Evolutionary conservation across 2,113 vertebrate species (phyloP).

Genomic region (Microcebus murinus): DNA sequence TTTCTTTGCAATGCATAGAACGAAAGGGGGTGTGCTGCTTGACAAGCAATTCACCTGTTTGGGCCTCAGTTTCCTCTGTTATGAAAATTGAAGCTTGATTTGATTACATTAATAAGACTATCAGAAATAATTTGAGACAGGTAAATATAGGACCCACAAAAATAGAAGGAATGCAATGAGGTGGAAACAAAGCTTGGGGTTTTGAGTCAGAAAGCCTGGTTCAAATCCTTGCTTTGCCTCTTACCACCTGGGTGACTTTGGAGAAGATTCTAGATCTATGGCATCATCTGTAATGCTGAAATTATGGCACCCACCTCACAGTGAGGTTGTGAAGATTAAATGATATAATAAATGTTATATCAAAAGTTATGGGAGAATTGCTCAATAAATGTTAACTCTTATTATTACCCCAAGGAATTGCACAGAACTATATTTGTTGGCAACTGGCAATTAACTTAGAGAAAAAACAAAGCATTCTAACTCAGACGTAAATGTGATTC

Average conservation of each 20-base stretch:
- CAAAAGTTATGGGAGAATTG: not conserved
- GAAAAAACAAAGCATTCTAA: constrained; percentile 20
- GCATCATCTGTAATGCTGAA: not conserved
- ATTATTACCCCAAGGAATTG: not conserved
- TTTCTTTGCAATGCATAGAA: not conserved
- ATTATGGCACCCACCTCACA: not conserved
- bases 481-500: constrained; percentile 45
- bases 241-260: not conserved
- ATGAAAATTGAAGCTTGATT: not conserved
- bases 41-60: not conserved
- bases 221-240: not conserved
- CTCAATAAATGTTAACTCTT: not conserved
- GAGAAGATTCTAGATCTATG: not conserved
- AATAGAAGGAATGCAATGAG: not conserved
- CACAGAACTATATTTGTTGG: not conserved
- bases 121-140: constrained; percentile 41
- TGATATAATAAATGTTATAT: not conserved
- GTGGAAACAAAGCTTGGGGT: not conserved
- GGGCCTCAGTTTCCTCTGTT: not conserved
- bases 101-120: not conserved
- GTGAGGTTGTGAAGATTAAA: not conserved
- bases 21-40: not conserved
- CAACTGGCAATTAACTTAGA: constrained; percentile 26
- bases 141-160: not conserved
- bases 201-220: not conserved